Evolutionary conservation across 1,140 invertebrate species (phyloP).

Genomic region (Sycophila sp.): DNA sequence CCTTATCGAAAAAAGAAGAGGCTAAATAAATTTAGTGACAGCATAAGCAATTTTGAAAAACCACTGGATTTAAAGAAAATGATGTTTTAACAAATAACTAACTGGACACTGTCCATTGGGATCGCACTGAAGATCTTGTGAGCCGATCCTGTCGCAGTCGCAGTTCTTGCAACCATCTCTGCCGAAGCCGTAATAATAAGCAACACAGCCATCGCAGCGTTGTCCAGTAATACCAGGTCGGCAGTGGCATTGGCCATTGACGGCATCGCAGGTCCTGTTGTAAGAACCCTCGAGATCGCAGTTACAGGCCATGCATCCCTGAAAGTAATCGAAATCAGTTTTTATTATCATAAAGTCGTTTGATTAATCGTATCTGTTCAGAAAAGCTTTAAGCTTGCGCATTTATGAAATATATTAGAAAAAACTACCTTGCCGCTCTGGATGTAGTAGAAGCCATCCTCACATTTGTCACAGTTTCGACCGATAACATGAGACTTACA

Average conservation of each 20-base stretch:
- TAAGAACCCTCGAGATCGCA: constrained; percentile 88
- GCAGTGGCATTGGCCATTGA: constrained; percentile 88
- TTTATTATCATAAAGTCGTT: not conserved
- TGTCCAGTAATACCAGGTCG: constrained; percentile 85
- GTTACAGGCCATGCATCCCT: constrained; percentile 85
- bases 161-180: constrained; percentile 85
- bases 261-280: constrained; percentile 83
- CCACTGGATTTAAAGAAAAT: not conserved
- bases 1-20: not conserved
- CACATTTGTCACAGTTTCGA: constrained; percentile 88
- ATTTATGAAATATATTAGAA: no score
- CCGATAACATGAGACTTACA: constrained; percentile 90
- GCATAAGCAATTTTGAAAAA: no score
- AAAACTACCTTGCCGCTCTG: constrained; percentile 76
- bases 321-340: constrained; percentile 41
- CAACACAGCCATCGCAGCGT: constrained; percentile 85
- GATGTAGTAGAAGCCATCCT: constrained; percentile 86
- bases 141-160: constrained; percentile 90
- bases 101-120: constrained; percentile 85
- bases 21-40: not conserved
- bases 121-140: constrained; percentile 84
- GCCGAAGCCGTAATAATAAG: constrained; percentile 92
- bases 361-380: not conserved
- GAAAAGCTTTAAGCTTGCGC: no score
- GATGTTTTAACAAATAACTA: no score